These are phyloP conservation scores for Hydraecia micacea DNA, from an alignment of 2,888 invertebrate genomes.

Conservation along the genomic window DNA sequence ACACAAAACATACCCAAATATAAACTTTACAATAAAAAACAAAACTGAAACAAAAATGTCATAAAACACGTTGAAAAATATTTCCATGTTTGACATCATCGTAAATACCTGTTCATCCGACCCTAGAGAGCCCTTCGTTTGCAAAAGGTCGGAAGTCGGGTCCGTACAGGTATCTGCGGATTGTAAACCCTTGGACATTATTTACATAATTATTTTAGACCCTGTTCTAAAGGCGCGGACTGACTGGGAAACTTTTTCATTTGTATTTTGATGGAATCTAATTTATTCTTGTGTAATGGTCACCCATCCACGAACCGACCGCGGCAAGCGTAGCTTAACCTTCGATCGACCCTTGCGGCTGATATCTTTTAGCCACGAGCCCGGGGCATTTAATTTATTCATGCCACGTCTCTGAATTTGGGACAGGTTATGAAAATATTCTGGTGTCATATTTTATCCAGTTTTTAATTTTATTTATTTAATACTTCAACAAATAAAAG, in stretches of 20 bases:
- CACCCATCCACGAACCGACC: no score
- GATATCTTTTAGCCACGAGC: no score
- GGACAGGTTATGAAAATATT: not conserved
- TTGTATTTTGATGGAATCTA: not conserved
- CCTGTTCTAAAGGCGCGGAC: constrained; percentile 7
- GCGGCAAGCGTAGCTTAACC: no score
- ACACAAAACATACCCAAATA: constrained; percentile 9
- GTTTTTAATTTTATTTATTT: not conserved
- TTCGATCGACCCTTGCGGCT: no score
- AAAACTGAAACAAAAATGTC: constrained; percentile 28
- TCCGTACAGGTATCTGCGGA: constrained; percentile 56
- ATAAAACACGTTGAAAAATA: constrained; percentile 49
- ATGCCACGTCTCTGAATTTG: not conserved
- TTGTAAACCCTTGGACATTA: constrained; percentile 54
- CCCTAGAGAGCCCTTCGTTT: constrained; percentile 54
- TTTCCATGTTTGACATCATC: constrained; percentile 44
- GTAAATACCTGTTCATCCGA: constrained; percentile 53
- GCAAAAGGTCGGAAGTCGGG: constrained; percentile 61
- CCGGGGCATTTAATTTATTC: not conserved
- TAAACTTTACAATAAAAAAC: constrained; percentile 24
- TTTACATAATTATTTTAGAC: constrained; percentile 64
- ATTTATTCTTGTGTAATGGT: not conserved
- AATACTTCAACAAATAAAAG: no score
- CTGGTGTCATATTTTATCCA: not conserved
- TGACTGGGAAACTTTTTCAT: not conserved